These are phyloP conservation scores for Pseudomyrmex flavicornis DNA, from an alignment of 1,140 invertebrate species.

Conservation along the genomic window DNA sequence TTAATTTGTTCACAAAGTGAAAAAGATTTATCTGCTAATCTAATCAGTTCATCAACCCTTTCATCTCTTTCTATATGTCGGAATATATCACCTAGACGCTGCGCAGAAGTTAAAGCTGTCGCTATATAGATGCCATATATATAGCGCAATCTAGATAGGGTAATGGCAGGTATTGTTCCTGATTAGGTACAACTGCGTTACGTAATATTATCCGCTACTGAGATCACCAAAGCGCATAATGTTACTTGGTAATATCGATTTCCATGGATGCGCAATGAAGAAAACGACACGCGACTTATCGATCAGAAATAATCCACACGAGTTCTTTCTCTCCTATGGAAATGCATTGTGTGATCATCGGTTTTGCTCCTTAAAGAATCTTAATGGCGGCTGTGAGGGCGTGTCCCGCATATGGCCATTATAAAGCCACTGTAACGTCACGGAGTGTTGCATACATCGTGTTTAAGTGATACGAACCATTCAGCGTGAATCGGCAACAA, in stretches of 20 bases:
- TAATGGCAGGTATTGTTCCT: constrained; percentile 28
- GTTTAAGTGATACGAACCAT: no score
- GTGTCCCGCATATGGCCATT: neutral
- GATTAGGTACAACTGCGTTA: constrained; percentile 23
- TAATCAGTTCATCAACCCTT: neutral
- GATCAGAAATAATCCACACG: constrained; percentile 23
- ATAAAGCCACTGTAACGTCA: neutral
- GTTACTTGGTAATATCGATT: constrained; percentile 7
- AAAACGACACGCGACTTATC: constrained; percentile 3
- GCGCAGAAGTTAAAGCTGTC: neutral
- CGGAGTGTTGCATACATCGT: neutral
- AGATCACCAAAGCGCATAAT: constrained; percentile 9
- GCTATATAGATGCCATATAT: constrained; percentile 30
- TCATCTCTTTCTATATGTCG: neutral
- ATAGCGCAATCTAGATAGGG: neutral
- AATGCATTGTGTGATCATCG: neutral
- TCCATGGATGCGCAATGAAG: neutral
- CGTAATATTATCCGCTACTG: constrained; percentile 4
- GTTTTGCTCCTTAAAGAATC: constrained; percentile 4
- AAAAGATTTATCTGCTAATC: no score
- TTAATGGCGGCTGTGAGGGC: constrained; percentile 2
- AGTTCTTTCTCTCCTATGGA: constrained; percentile 14
- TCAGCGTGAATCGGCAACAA: neutral
- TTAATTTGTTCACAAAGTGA: neutral
- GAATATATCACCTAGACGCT: neutral